These are phyloP conservation scores for Nebria salina DNA, from an alignment of 2,888 invertebrate genomes.

Conservation along the genomic window DNA sequence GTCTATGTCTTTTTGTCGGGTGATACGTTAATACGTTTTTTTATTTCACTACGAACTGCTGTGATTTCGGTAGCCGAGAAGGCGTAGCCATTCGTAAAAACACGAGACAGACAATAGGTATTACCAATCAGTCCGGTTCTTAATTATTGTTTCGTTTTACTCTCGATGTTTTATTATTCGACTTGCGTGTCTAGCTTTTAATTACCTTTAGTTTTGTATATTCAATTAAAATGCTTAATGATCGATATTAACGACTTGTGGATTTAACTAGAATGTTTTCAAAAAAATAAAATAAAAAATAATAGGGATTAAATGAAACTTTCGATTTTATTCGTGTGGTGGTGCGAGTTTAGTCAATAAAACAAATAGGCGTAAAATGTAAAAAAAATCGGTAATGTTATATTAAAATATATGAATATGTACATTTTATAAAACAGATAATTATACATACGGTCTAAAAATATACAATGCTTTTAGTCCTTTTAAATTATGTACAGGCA, in stretches of 20 bases:
- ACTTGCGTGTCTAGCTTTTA: neutral
- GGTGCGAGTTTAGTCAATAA: neutral
- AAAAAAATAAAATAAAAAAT: neutral
- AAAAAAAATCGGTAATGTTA: constrained; percentile 46
- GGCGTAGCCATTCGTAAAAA: constrained; percentile 9
- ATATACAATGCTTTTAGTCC: constrained; percentile 43
- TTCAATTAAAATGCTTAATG: neutral
- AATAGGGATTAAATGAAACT: neutral
- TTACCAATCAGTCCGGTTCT: constrained; percentile 1
- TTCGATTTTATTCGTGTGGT: neutral
- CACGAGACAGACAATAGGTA: constrained; percentile 1
- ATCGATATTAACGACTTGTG: neutral
- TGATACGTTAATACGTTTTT: constrained; percentile 7
- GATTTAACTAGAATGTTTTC: neutral
- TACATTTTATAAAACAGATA: constrained; percentile 46
- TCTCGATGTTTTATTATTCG: neutral
- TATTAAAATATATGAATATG: constrained; percentile 47
- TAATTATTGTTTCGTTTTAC: neutral
- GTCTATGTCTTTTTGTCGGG: constrained; percentile 19
- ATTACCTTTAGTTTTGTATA: neutral
- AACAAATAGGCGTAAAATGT: constrained; percentile 27
- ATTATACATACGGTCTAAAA: constrained; percentile 46
- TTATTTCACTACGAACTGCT: constrained; percentile 5
- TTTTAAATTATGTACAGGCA: constrained; percentile 42
- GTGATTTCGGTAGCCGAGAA: constrained; percentile 30